phyloP scores from a whole-genome alignment of 2,797 vertebrate species.

The Myiotriccus ornatus region DNA sequence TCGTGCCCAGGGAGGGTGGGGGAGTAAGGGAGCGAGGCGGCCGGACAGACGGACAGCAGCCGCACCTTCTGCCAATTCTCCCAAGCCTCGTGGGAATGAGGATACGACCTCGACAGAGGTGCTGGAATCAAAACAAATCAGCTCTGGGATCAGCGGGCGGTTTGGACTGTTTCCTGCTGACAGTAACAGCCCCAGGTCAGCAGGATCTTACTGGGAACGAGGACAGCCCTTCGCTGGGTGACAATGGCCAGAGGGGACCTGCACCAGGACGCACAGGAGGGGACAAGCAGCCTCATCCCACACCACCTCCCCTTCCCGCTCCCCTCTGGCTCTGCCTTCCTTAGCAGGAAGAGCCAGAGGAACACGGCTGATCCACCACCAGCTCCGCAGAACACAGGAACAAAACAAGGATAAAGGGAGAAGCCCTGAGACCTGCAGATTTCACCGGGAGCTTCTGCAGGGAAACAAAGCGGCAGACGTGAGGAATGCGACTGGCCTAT shows the following conservation, averaged over 20 bases:
- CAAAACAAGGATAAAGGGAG: conserved; percentile 3
- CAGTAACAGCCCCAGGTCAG: neutral
- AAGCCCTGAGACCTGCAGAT: conserved; percentile 38
- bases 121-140: neutral
- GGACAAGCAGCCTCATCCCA: neutral
- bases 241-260: neutral
- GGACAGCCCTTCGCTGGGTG: neutral
- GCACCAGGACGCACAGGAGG: accelerated
- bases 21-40: neutral
- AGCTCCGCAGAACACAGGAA: neutral
- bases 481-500: conserved; percentile 63
- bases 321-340: neutral
- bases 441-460: conserved; percentile 21
- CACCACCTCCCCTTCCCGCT: neutral
- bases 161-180: neutral
- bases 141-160: neutral
- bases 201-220: neutral
- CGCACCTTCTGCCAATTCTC: neutral
- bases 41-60: neutral
- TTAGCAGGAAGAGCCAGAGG: neutral
- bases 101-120: neutral
- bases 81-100: neutral
- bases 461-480: conserved; percentile 63
- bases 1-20: neutral
- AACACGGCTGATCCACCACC: neutral